These are phyloP conservation scores for Recurvirostra avosetta DNA, from an alignment of 2,113 vertebrate genomes.

Conservation along the genomic window DNA sequence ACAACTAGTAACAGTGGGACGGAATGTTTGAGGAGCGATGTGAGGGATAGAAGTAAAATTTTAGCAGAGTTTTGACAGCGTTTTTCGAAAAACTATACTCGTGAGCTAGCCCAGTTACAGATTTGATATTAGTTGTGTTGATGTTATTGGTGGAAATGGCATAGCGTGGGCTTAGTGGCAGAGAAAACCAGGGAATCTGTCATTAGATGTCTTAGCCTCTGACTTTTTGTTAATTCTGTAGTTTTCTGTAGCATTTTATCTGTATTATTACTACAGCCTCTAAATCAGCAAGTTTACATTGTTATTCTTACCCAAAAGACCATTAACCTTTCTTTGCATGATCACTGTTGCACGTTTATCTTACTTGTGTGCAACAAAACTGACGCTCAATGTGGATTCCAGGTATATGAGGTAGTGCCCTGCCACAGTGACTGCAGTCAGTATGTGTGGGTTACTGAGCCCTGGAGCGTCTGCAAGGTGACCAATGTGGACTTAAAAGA, in stretches of 20 bases:
- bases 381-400: neutral
- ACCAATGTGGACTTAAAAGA: constrained; percentile 89
- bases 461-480: constrained; percentile 96
- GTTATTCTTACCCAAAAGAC: neutral
- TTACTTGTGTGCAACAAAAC: neutral
- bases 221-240: neutral
- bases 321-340: neutral
- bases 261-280: neutral
- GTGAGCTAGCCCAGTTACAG: neutral
- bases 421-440: constrained; percentile 96
- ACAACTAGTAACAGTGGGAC: neutral
- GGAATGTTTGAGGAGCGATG: neutral
- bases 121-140: neutral
- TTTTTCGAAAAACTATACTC: neutral
- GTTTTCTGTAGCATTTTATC: neutral
- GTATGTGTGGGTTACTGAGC: constrained; percentile 92
- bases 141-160: neutral
- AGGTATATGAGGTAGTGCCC: constrained; percentile 96
- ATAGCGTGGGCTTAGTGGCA: neutral
- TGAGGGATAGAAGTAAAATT: neutral
- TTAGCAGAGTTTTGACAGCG: neutral
- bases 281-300: neutral
- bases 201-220: neutral
- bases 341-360: neutral
- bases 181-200: neutral